Evolutionary conservation across 2,113 vertebrate genomes (phyloP).

Genomic region (Xenotilapia flavipinnis): DNA sequence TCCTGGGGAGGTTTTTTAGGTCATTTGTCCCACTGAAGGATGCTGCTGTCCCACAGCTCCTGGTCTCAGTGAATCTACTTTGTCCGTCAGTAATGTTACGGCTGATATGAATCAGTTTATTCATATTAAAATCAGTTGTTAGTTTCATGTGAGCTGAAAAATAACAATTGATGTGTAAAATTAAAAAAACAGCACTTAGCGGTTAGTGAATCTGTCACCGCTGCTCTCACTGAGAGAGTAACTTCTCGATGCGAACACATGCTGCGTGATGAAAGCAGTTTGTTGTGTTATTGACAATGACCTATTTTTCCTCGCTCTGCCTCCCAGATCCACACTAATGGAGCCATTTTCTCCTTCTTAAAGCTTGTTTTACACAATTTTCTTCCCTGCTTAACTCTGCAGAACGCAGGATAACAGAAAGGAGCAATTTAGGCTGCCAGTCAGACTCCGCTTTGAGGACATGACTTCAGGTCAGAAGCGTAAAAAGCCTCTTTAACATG

Average conservation of each 20-base stretch:
- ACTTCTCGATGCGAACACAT: neutral
- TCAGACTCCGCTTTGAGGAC: neutral
- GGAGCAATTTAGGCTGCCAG: neutral
- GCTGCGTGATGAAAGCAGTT: slow-evolving; percentile 4
- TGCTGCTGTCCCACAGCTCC: neutral
- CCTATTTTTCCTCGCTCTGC: slow-evolving; percentile 5
- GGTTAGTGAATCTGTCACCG: neutral
- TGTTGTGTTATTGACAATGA: slow-evolving; percentile 42
- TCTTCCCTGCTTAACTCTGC: neutral
- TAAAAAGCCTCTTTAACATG: neutral
- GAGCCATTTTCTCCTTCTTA: neutral
- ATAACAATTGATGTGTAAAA: neutral
- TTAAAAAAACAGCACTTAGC: accelerated
- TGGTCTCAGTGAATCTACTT: neutral
- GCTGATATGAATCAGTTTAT: neutral
- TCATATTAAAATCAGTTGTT: neutral
- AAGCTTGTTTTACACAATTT: neutral
- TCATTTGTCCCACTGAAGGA: neutral
- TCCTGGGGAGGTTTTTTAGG: neutral
- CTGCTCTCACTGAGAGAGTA: neutral
- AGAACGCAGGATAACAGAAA: neutral
- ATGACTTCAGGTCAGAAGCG: neutral
- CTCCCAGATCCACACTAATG: neutral
- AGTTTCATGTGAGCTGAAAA: neutral
- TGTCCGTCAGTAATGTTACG: accelerated